Conservation (phyloP, 2,113 vertebrate genomes). For the Neofelis nebulosa region DNA sequence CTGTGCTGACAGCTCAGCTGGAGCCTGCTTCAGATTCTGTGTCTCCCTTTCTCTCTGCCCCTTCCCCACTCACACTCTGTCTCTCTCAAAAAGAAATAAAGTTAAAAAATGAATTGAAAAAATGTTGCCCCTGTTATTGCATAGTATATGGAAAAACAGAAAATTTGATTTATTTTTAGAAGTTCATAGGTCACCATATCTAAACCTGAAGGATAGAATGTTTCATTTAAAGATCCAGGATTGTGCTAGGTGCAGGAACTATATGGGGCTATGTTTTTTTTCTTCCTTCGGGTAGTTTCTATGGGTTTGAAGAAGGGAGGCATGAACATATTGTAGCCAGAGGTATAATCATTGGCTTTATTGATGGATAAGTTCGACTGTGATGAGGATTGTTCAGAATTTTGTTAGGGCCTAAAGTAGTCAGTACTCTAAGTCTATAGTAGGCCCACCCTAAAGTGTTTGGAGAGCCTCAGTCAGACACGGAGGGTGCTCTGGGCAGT, state of each 20-base stretch:
- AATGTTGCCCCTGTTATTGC: background rate
- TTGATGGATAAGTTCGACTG: background rate
- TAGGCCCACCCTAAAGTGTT: background rate
- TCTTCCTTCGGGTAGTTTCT: background rate
- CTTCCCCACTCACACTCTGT: too few species aligned
- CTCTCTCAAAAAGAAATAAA: too few species aligned
- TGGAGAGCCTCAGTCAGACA: rapidly evolving
- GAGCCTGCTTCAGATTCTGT: too few species aligned
- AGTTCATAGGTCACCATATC: background rate
- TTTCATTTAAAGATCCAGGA: background rate
- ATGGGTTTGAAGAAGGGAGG: background rate
- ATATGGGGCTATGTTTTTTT: background rate
- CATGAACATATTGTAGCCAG: background rate
- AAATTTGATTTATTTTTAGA: background rate
- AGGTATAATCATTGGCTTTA: background rate
- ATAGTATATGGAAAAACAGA: background rate
- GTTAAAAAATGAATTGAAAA: too few species aligned
- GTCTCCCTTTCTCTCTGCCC: too few species aligned
- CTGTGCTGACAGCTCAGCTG: too few species aligned
- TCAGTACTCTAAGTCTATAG: background rate
- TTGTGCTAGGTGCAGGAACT: background rate
- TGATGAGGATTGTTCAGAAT: background rate
- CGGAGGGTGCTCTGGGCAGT: background rate
- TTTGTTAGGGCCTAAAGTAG: background rate
- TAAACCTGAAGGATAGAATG: background rate